These are phyloP conservation scores for Nansenia antarctica DNA, from an alignment of 2,113 vertebrate species.

Conservation along the genomic window DNA sequence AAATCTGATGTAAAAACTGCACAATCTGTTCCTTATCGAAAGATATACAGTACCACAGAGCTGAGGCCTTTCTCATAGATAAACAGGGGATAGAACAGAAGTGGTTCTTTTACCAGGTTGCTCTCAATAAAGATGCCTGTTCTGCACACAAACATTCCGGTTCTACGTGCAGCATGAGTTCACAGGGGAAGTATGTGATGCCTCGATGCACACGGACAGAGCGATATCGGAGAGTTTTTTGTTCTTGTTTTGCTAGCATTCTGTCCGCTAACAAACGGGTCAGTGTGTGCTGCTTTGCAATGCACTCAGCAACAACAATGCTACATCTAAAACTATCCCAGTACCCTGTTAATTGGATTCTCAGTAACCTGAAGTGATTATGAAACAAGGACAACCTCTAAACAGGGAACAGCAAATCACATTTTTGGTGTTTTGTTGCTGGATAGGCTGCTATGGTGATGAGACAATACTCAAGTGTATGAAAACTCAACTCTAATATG, in stretches of 20 bases:
- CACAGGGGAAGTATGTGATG: slow-evolving; percentile 52
- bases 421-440: slow-evolving; percentile 8
- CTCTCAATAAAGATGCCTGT: slow-evolving; percentile 26
- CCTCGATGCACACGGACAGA: slow-evolving; percentile 66
- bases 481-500: neutral
- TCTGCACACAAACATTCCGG: neutral
- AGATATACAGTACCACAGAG: slow-evolving; percentile 12
- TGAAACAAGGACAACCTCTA: slow-evolving; percentile 44
- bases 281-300: slow-evolving; percentile 55
- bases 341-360: slow-evolving; percentile 57
- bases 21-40: slow-evolving; percentile 32
- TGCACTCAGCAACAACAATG: slow-evolving; percentile 43
- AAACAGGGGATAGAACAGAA: slow-evolving; percentile 12
- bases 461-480: neutral
- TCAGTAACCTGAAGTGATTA: slow-evolving; percentile 57
- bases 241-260: slow-evolving; percentile 46
- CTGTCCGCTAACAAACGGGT: slow-evolving; percentile 60
- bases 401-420: slow-evolving; percentile 26
- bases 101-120: slow-evolving; percentile 4
- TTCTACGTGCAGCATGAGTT: slow-evolving; percentile 45
- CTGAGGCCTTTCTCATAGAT: neutral
- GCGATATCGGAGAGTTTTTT: slow-evolving; percentile 61
- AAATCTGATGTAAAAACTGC: slow-evolving; percentile 24
- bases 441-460: slow-evolving; percentile 31
- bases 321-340: slow-evolving; percentile 39